Conservation (phyloP, 2,888 invertebrate genomes). For the Cryptops parisi region DNA sequence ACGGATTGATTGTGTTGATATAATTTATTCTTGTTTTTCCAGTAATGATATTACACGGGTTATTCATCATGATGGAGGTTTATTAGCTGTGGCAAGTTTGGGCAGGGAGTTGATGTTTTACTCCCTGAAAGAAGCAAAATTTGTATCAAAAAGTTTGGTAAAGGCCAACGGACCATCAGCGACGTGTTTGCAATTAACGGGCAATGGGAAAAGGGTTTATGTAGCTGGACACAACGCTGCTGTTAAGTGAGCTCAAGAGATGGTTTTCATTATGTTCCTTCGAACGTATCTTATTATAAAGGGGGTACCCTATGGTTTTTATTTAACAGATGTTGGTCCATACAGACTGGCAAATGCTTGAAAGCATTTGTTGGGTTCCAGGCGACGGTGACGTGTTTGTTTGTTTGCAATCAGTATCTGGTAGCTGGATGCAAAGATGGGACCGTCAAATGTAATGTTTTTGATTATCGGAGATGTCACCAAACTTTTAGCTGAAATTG, state of each 20-base stretch:
- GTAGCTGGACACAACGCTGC: neutral
- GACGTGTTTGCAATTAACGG: too few relatives aligned
- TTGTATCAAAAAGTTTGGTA: too few relatives aligned
- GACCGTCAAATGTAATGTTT: neutral
- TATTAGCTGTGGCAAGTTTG: neutral
- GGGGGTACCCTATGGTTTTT: too few relatives aligned
- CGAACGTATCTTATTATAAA: too few relatives aligned
- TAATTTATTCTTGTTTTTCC: too few relatives aligned
- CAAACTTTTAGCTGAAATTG: too few relatives aligned
- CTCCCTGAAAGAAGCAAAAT: too few relatives aligned
- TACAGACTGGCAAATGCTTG: neutral
- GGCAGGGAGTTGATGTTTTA: too few relatives aligned
- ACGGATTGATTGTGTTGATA: too few relatives aligned
- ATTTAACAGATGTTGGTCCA: neutral
- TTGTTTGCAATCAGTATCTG: neutral
- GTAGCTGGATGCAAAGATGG: neutral
- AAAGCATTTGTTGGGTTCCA: neutral
- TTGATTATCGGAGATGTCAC: neutral
- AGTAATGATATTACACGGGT: neutral
- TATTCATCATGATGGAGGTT: conserved; percentile 3
- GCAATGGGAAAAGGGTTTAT: too few relatives aligned
- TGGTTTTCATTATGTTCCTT: neutral
- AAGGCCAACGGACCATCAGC: too few relatives aligned
- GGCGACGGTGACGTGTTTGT: neutral
- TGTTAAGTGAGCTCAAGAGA: neutral